These are phyloP conservation scores for Merodon equestris DNA, from an alignment of 2,888 invertebrate genomes.

Conservation along the genomic window DNA sequence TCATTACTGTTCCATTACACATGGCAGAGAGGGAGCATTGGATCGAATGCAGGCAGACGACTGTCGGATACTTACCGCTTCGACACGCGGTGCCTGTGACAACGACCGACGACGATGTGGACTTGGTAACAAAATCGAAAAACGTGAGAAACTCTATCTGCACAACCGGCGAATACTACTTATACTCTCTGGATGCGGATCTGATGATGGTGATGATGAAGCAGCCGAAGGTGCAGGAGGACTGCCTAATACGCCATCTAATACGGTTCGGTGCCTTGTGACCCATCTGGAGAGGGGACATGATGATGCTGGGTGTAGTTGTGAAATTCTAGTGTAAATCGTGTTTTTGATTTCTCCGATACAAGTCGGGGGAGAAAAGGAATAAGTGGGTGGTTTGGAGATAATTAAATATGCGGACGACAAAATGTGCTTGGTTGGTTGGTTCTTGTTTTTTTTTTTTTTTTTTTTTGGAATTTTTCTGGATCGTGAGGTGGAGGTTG, in stretches of 20 bases:
- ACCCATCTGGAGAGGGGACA: slow-evolving; percentile 11
- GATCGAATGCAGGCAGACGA: slow-evolving; percentile 7
- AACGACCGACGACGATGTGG: slow-evolving; percentile 20
- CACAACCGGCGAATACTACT: slow-evolving; percentile 1
- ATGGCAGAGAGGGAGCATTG: slow-evolving; percentile 36
- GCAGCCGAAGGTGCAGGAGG: no score
- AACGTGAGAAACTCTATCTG: slow-evolving; percentile 74
- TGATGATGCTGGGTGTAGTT: slow-evolving; percentile 24
- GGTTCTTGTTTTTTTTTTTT: slow-evolving; percentile 28
- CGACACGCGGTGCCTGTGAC: slow-evolving; percentile 21
- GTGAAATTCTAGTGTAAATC: slow-evolving; percentile 67
- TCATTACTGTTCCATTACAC: slow-evolving; percentile 71
- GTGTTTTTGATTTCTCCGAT: slow-evolving; percentile 66
- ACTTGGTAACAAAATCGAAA: slow-evolving; percentile 71
- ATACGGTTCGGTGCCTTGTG: slow-evolving; percentile 42
- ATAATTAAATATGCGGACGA: slow-evolving; percentile 68
- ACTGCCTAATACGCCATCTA: neutral
- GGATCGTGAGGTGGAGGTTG: slow-evolving; percentile 39
- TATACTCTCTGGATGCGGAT: no score
- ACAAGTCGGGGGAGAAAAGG: slow-evolving; percentile 40
- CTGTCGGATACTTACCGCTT: slow-evolving; percentile 16
- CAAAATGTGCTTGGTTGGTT: slow-evolving; percentile 51
- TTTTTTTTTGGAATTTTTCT: slow-evolving; percentile 44
- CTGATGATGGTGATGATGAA: no score
- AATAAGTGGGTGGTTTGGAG: slow-evolving; percentile 66